Evolutionary conservation across 2,797 vertebrate genomes (phyloP).

Genomic region (Poeciliopsis infans): DNA sequence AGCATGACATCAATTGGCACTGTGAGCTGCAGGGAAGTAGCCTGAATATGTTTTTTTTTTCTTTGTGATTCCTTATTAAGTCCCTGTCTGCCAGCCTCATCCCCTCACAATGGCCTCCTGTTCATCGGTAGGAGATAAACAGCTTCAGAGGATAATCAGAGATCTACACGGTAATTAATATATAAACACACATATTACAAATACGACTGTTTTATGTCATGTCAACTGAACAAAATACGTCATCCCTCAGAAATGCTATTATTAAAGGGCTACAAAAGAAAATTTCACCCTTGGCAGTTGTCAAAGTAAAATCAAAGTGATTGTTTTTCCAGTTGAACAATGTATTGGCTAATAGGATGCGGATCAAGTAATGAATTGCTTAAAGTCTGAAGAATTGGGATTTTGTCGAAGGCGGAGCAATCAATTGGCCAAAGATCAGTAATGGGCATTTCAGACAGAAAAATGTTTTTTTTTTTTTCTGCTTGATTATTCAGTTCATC

Average conservation of each 20-base stretch:
- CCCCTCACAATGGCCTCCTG: constrained; percentile 81
- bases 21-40: neutral
- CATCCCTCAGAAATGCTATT: neutral
- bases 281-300: neutral
- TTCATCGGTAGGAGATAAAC: constrained; percentile 84
- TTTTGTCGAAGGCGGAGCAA: neutral
- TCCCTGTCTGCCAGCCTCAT: constrained; percentile 17
- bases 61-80: constrained; percentile 5
- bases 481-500: neutral
- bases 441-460: neutral
- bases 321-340: neutral
- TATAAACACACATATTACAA: neutral
- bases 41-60: neutral
- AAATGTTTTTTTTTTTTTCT: neutral
- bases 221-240: neutral
- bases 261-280: neutral
- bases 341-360: neutral
- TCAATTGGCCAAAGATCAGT: neutral
- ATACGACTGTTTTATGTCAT: neutral
- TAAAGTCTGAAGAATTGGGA: neutral
- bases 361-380: neutral
- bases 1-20: neutral
- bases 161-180: constrained; percentile 89
- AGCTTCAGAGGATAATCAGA: constrained; percentile 93
- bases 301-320: neutral